These are phyloP conservation scores for Ostrea edulis DNA, from an alignment of 1,140 invertebrate genomes.

Conservation along the genomic window DNA sequence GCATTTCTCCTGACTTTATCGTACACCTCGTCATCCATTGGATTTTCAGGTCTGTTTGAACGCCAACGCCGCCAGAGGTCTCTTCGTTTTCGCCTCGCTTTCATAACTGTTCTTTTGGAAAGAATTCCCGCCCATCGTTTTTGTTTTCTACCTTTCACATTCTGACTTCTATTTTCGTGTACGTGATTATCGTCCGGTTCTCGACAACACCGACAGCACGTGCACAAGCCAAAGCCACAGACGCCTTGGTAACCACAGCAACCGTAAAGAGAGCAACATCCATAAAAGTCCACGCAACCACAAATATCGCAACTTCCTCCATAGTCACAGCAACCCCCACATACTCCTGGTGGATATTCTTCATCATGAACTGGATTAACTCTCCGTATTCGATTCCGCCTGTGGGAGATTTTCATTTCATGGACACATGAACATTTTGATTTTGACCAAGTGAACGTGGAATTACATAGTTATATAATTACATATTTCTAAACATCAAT, in stretches of 20 bases:
- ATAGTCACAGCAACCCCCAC: constrained; percentile 51
- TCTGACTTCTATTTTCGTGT: background rate
- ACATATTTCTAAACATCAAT: no score
- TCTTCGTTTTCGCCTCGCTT: constrained; percentile 21
- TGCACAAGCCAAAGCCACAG: constrained; percentile 35
- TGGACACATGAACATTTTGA: background rate
- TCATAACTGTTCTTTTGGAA: constrained; percentile 13
- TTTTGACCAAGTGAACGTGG: background rate
- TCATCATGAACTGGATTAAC: constrained; percentile 34
- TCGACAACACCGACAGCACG: constrained; percentile 50
- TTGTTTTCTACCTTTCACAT: background rate
- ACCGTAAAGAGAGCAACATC: constrained; percentile 48
- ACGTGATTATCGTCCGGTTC: constrained; percentile 47
- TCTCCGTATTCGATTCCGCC: constrained; percentile 41
- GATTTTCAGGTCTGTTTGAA: constrained; percentile 20
- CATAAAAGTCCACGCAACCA: constrained; percentile 51
- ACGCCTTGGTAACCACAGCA: constrained; percentile 45
- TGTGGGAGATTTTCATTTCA: background rate
- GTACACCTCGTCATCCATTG: constrained; percentile 40
- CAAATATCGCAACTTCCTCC: constrained; percentile 52
- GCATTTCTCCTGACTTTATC: constrained; percentile 44
- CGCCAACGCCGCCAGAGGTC: constrained; percentile 22
- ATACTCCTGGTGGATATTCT: constrained; percentile 10
- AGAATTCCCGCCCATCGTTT: background rate
- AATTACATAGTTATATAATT: no score